Evolutionary conservation across 1,140 invertebrate species (phyloP).

Genomic region (Euschistus heros): DNA sequence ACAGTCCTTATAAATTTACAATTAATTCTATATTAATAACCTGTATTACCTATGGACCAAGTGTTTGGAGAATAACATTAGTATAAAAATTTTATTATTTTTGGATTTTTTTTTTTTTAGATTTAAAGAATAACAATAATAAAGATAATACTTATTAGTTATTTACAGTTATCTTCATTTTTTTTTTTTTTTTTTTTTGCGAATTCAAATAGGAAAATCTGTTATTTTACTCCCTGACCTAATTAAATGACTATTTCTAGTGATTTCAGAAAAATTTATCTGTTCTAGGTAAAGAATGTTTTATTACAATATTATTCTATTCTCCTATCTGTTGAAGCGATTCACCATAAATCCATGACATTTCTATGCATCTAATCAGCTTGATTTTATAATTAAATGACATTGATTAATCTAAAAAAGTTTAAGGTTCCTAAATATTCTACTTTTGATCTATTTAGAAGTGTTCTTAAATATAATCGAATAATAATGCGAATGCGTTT

Average conservation of each 20-base stretch:
- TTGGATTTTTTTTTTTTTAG: constrained; percentile 21
- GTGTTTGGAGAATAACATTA: constrained; percentile 25
- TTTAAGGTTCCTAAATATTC: constrained; percentile 4
- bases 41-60: constrained; percentile 27
- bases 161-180: constrained; percentile 24
- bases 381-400: constrained; percentile 13
- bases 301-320: constrained; percentile 21
- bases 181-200: constrained; percentile 19
- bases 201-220: constrained; percentile 22
- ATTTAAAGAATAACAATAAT: constrained; percentile 27
- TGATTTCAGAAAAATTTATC: constrained; percentile 25
- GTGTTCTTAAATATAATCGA: constrained; percentile 4
- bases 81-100: constrained; percentile 25
- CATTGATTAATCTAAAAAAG: background rate
- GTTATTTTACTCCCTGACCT: background rate
- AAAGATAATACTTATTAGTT: constrained; percentile 27
- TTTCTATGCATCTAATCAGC: constrained; percentile 11
- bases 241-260: constrained; percentile 25
- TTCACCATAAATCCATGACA: constrained; percentile 25
- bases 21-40: constrained; percentile 22
- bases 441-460: constrained; percentile 3
- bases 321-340: constrained; percentile 25
- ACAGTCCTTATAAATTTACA: constrained; percentile 26
- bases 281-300: constrained; percentile 21
- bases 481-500: constrained; percentile 12